These are phyloP conservation scores for Brenthis daphne DNA, from an alignment of 2,888 invertebrate species.

Conservation along the genomic window DNA sequence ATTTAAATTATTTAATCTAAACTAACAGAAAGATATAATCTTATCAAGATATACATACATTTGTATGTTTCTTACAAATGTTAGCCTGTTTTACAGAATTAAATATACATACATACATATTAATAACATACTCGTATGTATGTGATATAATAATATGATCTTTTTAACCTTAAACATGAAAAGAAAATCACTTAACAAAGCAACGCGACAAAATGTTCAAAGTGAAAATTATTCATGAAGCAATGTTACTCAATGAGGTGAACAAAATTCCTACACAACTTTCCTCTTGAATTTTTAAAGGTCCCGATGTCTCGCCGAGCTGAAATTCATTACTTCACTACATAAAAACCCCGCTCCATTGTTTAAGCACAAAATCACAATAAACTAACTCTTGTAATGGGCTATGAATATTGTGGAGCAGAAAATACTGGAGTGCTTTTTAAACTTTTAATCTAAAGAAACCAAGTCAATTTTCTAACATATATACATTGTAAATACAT, in stretches of 20 bases:
- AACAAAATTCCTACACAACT: constrained; percentile 58
- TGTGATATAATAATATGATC: neutral
- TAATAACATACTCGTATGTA: neutral
- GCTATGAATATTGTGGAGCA: constrained; percentile 70
- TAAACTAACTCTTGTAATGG: constrained; percentile 74
- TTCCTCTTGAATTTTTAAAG: constrained; percentile 69
- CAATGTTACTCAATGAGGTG: constrained; percentile 80
- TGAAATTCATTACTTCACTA: constrained; percentile 69
- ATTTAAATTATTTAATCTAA: constrained; percentile 14
- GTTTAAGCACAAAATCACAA: constrained; percentile 80
- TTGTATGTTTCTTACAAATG: neutral
- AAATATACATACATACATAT: neutral
- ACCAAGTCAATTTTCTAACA: too few relatives aligned
- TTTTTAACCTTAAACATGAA: neutral
- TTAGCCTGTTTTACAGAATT: neutral
- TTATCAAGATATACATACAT: neutral
- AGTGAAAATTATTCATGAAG: constrained; percentile 76
- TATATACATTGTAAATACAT: too few relatives aligned
- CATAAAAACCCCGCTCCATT: constrained; percentile 72
- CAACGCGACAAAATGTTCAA: constrained; percentile 42
- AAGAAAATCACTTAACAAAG: constrained; percentile 8
- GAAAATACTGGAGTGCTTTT: neutral
- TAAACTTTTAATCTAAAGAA: too few relatives aligned
- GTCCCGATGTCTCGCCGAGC: constrained; percentile 60
- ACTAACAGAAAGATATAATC: neutral